Percentiles rank a stretch among this genome's conserved stretches.
phyloP scores from a whole-genome alignment of 1,140 invertebrate genomes.

The Ganaspis sp. region DNA sequence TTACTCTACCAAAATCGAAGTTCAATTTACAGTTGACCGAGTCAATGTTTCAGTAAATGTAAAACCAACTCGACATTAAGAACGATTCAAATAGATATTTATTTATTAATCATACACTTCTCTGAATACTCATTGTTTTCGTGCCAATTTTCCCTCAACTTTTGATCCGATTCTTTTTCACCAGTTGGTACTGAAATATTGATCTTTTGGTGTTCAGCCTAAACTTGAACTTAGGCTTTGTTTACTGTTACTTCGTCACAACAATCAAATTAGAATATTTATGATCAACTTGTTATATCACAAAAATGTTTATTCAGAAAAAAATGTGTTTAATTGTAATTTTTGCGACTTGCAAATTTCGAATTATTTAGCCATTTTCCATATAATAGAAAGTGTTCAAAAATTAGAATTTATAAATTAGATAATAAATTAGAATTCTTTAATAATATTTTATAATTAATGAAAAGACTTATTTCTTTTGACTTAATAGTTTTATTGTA shows the following conservation, averaged over 20 bases:
- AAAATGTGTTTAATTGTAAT: background rate
- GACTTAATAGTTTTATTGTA: background rate
- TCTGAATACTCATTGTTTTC: slow-evolving; percentile 22
- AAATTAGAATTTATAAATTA: slow-evolving; percentile 15
- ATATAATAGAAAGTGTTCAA: background rate
- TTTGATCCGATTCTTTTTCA: background rate
- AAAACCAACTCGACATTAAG: slow-evolving; percentile 2
- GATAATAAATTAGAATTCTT: no score
- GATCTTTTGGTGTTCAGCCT: slow-evolving; percentile 18
- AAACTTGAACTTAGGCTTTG: background rate
- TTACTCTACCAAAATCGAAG: slow-evolving; percentile 56
- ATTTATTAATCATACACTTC: background rate
- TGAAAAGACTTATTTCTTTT: background rate
- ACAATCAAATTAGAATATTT: slow-evolving; percentile 27
- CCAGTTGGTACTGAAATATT: slow-evolving; percentile 23
- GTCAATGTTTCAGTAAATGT: slow-evolving; percentile 1
- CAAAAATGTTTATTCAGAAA: background rate
- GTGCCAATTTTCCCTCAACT: background rate
- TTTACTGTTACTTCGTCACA: slow-evolving; percentile 22
- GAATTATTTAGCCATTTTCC: background rate
- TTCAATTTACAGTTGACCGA: slow-evolving; percentile 35
- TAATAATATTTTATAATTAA: background rate
- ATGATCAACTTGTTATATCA: slow-evolving; percentile 3
- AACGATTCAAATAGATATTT: slow-evolving; percentile 17
- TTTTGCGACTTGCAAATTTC: background rate